Percentiles rank a stretch among this genome's conserved stretches.
phyloP scores from a whole-genome alignment of 1,140 invertebrate species.

The Coptotermes formosanus region DNA sequence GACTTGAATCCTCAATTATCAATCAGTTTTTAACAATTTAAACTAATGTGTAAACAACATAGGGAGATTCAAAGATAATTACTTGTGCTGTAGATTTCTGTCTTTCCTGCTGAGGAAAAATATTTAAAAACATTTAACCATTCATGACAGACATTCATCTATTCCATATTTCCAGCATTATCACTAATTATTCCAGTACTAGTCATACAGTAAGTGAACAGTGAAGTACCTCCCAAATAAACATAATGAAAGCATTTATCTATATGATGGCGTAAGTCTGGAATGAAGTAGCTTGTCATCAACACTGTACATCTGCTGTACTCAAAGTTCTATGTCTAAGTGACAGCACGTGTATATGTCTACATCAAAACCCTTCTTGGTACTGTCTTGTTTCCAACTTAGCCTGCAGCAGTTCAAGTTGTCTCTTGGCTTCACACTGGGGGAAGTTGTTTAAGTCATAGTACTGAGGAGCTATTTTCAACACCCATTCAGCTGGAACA shows the following conservation, averaged over 20 bases:
- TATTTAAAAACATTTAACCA: neutral
- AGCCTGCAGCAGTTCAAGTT: constrained; percentile 81
- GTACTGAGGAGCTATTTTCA: constrained; percentile 95
- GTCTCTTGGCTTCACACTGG: constrained; percentile 92
- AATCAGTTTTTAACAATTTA: neutral
- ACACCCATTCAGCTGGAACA: constrained; percentile 83
- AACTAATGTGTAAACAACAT: neutral
- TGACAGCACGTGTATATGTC: neutral
- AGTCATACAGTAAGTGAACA: neutral
- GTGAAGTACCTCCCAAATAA: neutral
- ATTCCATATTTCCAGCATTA: neutral
- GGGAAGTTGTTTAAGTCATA: constrained; percentile 98
- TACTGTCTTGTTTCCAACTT: constrained; percentile 83
- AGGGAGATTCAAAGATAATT: neutral
- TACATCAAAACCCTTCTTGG: constrained; percentile 74
- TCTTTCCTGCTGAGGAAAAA: neutral
- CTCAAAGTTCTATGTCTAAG: neutral
- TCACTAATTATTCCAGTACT: neutral
- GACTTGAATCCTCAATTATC: too few relatives aligned
- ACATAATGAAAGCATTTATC: neutral
- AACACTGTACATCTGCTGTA: neutral
- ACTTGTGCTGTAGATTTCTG: neutral
- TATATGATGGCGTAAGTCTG: neutral
- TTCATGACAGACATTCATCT: neutral
- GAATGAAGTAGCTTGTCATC: neutral